Conservation (phyloP, 2,113 vertebrate species). For the Scopus umbretta region DNA sequence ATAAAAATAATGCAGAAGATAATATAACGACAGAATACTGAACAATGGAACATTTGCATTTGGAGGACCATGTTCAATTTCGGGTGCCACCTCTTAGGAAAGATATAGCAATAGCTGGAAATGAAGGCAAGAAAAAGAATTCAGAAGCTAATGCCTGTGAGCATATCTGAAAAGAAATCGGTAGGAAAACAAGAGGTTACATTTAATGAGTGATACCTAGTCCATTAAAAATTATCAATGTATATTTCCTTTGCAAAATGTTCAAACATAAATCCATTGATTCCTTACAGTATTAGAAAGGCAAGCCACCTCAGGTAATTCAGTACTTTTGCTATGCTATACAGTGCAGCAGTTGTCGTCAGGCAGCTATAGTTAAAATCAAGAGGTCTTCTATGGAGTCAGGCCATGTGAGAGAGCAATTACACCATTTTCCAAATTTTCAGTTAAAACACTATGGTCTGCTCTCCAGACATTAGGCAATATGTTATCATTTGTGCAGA, state of each 20-base stretch:
- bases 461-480: background rate
- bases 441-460: background rate
- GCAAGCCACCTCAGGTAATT: background rate
- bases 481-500: background rate
- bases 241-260: background rate
- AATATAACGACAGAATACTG: conserved; percentile 53
- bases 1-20: conserved; percentile 67
- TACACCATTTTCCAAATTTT: background rate
- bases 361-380: background rate
- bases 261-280: background rate
- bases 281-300: background rate
- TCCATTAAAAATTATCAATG: background rate
- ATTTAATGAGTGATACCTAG: background rate
- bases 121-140: background rate
- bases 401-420: background rate
- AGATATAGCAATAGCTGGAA: background rate
- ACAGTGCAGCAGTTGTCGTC: background rate
- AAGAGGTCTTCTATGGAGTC: background rate
- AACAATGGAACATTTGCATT: conserved; percentile 62
- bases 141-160: background rate
- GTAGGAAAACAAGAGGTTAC: background rate
- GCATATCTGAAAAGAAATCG: background rate
- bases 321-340: background rate
- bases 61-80: conserved; percentile 1
- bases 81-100: background rate